Base-by-base conservation (phyloP, 2,113 vertebrate species). In the Azemiops feae region DNA sequence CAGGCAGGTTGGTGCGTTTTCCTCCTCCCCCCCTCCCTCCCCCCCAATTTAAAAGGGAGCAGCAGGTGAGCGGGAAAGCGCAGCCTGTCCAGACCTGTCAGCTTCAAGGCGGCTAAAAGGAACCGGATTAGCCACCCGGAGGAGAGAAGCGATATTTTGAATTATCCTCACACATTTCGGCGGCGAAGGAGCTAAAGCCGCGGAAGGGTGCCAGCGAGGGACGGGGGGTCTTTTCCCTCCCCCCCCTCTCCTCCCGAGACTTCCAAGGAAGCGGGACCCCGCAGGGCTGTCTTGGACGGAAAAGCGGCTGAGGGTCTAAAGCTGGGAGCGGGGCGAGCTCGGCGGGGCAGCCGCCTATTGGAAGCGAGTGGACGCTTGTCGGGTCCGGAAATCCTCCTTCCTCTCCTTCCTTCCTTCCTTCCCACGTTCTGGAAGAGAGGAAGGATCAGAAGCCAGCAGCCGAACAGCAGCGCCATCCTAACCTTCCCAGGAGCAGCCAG, bases 111-210 rank as follows among this genome's bases (percentile, higher is more conserved):
- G 89, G 93, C 95, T 95, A 94, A 96, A 89, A 96, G 93, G 95
- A 94, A 87, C 86, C 34, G 96, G 97, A 97, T 97, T 97, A 97
- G 92, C 95, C 92, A 96, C 92, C 96, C 96, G 96, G 95, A 95
- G 96, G 96, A 96, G 95, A 96, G 96, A 95, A 96, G 95, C 96
- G 95, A 96, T 96, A 96, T 96, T 97, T 97, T 95, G 96, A 96
- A 96, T 97, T 96, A 96, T 96, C 96, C 95, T 96, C 96, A 95
- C 96, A 96, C 96, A 95, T 96, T 25, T 25, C 47, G 27, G 50
- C 2, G 95, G 93, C 95, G 95, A 95, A 47, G n/a, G 93, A 90
- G 95, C 95, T 57, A 34, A 57, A 30, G 16, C 93, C 95, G 93
- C 92, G 89, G 89, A 69, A 95, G 93, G 96, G 96, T 95, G 94